phyloP scores from a whole-genome alignment of 2,888 invertebrate species.

The Calameuta pallipes region DNA sequence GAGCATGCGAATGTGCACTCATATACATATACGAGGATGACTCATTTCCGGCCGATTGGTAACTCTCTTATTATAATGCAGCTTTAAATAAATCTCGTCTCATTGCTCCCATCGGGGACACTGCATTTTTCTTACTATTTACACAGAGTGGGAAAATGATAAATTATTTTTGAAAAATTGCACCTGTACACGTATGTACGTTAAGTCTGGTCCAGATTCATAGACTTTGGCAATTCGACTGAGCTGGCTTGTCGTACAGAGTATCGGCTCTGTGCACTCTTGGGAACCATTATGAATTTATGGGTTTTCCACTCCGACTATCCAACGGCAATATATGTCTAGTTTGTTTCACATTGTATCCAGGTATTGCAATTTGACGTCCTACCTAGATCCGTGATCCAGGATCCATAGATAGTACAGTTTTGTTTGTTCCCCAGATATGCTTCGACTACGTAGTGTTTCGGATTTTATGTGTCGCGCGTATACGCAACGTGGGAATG shows the following conservation, averaged over 20 bases:
- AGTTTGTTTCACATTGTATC: neutral
- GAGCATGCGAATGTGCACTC: neutral
- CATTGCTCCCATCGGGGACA: neutral
- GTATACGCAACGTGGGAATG: neutral
- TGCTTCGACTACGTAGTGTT: neutral
- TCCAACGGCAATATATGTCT: conserved; percentile 16
- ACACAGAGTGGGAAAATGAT: neutral
- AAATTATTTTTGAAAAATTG: neutral
- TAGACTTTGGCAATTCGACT: neutral
- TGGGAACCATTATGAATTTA: conserved; percentile 23
- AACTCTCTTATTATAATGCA: neutral
- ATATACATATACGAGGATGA: neutral
- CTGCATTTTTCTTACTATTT: neutral
- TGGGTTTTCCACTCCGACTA: conserved; percentile 17
- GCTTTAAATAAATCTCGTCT: neutral
- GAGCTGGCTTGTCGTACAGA: neutral
- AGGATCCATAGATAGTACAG: too few relatives aligned
- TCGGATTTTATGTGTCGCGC: neutral
- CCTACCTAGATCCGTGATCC: neutral
- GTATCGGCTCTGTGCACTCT: neutral
- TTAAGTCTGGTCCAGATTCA: neutral
- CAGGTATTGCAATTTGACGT: neutral
- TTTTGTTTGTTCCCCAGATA: neutral
- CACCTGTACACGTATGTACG: neutral
- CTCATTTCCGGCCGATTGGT: neutral